phyloP scores from a whole-genome alignment of 2,113 vertebrate species.

The Erpornis zantholeuca region DNA sequence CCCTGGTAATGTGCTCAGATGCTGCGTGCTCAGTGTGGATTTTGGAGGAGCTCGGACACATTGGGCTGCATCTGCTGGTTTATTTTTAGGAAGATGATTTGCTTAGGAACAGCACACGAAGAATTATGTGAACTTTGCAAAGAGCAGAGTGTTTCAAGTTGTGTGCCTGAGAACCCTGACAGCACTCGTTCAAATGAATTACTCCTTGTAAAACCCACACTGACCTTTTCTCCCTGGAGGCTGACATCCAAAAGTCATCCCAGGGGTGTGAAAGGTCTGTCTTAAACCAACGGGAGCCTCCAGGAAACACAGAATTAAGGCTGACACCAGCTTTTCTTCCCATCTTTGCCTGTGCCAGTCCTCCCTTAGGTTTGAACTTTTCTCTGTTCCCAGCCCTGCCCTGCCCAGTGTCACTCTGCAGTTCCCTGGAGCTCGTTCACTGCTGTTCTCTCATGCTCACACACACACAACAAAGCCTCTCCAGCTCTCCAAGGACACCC shows the following conservation, averaged over 20 bases:
- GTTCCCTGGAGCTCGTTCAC: too few relatives aligned
- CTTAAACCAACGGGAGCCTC: constrained; percentile 8
- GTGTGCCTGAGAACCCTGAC: neutral
- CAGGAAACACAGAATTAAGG: neutral
- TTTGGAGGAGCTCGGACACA: constrained; percentile 19
- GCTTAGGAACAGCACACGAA: neutral
- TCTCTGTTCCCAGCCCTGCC: too few relatives aligned
- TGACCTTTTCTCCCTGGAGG: constrained; percentile 14
- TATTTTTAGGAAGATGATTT: constrained; percentile 35
- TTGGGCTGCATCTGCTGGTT: constrained; percentile 37
- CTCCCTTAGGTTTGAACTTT: too few relatives aligned
- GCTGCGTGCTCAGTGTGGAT: neutral
- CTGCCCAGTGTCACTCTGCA: too few relatives aligned
- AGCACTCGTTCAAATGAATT: neutral
- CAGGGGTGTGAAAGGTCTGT: neutral
- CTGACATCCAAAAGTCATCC: neutral
- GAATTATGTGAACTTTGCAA: constrained; percentile 38
- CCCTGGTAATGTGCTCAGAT: neutral
- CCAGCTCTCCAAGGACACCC: too few relatives aligned
- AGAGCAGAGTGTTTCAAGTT: constrained; percentile 17
- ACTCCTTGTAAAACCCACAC: neutral
- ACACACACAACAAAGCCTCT: too few relatives aligned
- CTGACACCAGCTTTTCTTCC: neutral
- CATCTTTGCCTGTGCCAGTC: neutral
- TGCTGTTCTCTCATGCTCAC: too few relatives aligned